phyloP scores from a whole-genome alignment of 37 sponge, comb jelly and placozoan genomes.

The Chondrilla cf. caribensis region DNA sequence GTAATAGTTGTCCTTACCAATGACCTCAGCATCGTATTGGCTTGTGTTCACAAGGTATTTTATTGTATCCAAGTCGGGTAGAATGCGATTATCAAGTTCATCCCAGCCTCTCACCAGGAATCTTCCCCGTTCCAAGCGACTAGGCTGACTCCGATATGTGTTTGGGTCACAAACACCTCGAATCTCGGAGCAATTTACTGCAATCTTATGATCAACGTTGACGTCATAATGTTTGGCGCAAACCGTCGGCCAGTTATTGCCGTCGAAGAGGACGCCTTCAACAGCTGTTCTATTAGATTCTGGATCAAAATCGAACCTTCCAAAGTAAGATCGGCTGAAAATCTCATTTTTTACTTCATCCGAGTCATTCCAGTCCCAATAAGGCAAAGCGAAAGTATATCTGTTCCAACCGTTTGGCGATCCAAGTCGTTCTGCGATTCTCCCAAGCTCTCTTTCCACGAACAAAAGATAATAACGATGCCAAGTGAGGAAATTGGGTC shows the following conservation, averaged over 20 bases:
- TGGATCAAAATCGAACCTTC: background rate
- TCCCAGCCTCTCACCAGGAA: too few species aligned
- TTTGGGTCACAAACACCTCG: background rate
- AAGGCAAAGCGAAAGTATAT: conserved; percentile 8
- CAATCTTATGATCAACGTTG: background rate
- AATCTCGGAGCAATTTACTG: background rate
- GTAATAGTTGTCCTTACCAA: too few species aligned
- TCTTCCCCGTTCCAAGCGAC: too few species aligned
- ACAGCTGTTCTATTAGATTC: background rate
- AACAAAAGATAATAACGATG: conserved; percentile 23
- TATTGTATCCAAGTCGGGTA: too few species aligned
- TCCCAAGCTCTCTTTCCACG: conserved; percentile 7
- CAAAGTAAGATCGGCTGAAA: background rate
- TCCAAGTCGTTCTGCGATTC: background rate
- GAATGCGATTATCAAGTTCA: too few species aligned
- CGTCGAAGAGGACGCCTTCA: background rate
- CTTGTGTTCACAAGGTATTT: too few species aligned
- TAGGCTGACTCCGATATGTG: background rate
- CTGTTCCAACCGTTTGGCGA: background rate
- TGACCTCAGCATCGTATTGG: too few species aligned
- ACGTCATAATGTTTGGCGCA: background rate
- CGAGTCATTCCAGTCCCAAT: conserved; percentile 9
- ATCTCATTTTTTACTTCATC: background rate
- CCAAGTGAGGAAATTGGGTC: conserved; percentile 14
- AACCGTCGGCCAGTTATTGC: conserved; percentile 21